A percentile compares a stretch with the other conserved stretches of the same genome.
Conservation (phyloP, 2,888 invertebrate genomes). For the Phania funesta region DNA sequence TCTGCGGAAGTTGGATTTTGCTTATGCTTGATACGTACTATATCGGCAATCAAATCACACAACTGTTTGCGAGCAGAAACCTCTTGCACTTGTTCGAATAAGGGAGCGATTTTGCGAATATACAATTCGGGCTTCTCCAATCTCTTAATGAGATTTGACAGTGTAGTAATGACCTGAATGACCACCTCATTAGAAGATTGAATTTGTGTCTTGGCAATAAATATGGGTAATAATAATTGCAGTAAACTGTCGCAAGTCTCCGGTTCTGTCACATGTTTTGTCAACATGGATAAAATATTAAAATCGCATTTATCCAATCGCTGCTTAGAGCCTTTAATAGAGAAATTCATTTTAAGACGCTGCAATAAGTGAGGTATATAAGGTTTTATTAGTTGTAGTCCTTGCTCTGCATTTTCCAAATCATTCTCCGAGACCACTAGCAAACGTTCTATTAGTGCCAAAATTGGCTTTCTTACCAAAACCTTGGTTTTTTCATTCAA, state of each 20-base stretch:
- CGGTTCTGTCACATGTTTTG: conserved; percentile 86
- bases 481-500: conserved; percentile 85
- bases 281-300: conserved; percentile 87
- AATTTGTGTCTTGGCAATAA: conserved; percentile 84
- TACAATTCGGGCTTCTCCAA: conserved; percentile 85
- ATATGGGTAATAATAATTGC: conserved; percentile 86
- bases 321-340: conserved; percentile 81
- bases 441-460: conserved; percentile 88
- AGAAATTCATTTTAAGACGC: conserved; percentile 85
- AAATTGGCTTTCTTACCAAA: conserved; percentile 84
- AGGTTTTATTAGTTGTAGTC: conserved; percentile 87
- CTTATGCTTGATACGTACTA: conserved; percentile 81
- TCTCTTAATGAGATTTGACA: conserved; percentile 87
- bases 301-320: conserved; percentile 85
- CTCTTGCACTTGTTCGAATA: conserved; percentile 86
- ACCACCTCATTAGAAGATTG: conserved; percentile 86
- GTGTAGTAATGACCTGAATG: conserved; percentile 86
- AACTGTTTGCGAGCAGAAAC: conserved; percentile 86
- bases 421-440: conserved; percentile 82
- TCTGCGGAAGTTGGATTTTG: conserved; percentile 31
- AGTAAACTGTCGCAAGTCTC: conserved; percentile 86
- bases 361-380: conserved; percentile 87
- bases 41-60: conserved; percentile 83
- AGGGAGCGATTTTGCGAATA: conserved; percentile 85
- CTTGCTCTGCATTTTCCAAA: conserved; percentile 76